Evolutionary conservation across 1,140 invertebrate genomes (phyloP).

Genomic region (Artemia franciscana): DNA sequence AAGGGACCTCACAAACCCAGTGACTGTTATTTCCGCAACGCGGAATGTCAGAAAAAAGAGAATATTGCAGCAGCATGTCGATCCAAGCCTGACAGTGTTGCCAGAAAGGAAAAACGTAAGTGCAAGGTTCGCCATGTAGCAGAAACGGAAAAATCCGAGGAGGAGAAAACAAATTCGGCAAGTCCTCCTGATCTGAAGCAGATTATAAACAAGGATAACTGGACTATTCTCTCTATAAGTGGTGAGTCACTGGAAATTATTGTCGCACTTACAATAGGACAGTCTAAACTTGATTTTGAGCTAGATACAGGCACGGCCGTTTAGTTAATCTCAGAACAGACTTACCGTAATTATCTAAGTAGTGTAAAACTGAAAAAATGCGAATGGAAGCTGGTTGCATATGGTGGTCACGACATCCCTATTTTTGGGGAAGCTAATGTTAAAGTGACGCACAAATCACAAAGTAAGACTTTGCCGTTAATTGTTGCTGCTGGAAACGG

Average conservation of each 20-base stretch:
- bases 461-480: neutral
- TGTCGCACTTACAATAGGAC: neutral
- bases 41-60: constrained; percentile 5
- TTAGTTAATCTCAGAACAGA: constrained; percentile 1
- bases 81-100: neutral
- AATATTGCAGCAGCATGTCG: constrained; percentile 6
- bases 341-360: neutral
- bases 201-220: neutral
- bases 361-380: neutral
- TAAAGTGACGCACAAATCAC: neutral
- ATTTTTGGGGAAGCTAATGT: constrained; percentile 2
- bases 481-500: constrained; percentile 1
- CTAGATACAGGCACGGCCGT: constrained; percentile 6
- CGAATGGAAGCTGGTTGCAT: neutral
- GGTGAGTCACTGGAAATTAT: neutral
- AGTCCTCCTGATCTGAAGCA: neutral
- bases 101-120: neutral
- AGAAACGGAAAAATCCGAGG: neutral
- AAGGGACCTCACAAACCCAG: neutral
- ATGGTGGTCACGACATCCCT: neutral
- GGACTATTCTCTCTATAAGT: neutral
- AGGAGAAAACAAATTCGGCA: neutral
- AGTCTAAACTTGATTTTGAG: neutral
- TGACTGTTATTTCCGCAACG: neutral
- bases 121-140: neutral